phyloP scores from a whole-genome alignment of 2,113 vertebrate species.

The Vicugna pacos region DNA sequence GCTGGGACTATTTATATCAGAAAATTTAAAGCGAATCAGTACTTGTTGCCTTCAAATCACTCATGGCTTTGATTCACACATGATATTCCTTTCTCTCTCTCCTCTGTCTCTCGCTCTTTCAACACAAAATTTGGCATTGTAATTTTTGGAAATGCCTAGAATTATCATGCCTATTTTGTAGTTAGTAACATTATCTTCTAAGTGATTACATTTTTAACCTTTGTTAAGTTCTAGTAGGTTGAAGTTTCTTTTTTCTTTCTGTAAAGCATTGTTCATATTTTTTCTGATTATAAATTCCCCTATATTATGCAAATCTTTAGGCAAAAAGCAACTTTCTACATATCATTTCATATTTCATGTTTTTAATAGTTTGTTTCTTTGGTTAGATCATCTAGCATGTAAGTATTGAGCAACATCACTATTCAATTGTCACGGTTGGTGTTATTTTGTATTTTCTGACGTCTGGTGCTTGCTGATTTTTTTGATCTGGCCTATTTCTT shows the following conservation, averaged over 20 bases:
- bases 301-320: neutral
- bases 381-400: neutral
- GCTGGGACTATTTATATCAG: neutral
- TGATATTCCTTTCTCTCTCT: neutral
- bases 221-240: constrained; percentile 30
- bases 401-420: constrained; percentile 1
- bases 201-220: constrained; percentile 24
- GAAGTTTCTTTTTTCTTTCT: neutral
- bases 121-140: neutral
- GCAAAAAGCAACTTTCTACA: neutral
- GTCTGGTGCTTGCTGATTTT: neutral
- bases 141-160: constrained; percentile 35
- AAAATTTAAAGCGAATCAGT: constrained; percentile 29
- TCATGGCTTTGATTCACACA: constrained; percentile 33
- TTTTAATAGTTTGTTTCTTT: constrained; percentile 50
- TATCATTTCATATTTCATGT: constrained; percentile 25
- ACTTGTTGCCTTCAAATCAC: neutral
- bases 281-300: neutral
- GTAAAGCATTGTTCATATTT: neutral
- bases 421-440: constrained; percentile 40
- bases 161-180: neutral
- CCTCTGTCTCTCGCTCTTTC: neutral
- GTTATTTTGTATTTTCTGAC: constrained; percentile 66
- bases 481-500: constrained; percentile 48
- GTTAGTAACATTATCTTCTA: constrained; percentile 37